Conservation (phyloP, 2,888 invertebrate genomes). For the Clivina fossor region DNA sequence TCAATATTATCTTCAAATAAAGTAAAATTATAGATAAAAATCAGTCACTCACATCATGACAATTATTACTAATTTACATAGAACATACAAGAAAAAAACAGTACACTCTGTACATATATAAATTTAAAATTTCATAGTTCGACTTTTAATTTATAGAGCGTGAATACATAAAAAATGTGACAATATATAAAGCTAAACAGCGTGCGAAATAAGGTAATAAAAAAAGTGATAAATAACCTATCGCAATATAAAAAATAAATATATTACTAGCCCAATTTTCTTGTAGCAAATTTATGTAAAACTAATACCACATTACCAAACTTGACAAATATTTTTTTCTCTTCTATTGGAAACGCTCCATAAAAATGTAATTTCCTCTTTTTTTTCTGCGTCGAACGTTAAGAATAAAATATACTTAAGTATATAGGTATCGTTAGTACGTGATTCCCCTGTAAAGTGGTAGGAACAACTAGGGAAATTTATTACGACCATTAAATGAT, state of each 20-base stretch:
- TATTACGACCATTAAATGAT: neutral
- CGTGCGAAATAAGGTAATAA: neutral
- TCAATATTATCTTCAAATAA: too few species aligned
- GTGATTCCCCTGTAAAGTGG: too few species aligned
- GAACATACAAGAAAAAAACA: too few species aligned
- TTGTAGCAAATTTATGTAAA: neutral
- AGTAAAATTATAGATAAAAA: too few species aligned
- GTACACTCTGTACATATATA: too few species aligned
- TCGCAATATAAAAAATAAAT: neutral
- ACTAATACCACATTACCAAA: neutral
- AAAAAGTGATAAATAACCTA: neutral
- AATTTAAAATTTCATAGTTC: too few species aligned
- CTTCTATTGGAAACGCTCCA: neutral
- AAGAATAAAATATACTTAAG: constrained; percentile 1
- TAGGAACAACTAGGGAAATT: neutral
- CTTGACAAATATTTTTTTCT: neutral
- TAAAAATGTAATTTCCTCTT: constrained; percentile 1
- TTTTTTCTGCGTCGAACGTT: neutral
- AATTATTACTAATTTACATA: too few species aligned
- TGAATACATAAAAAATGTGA: too few species aligned
- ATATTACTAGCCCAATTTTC: too few species aligned
- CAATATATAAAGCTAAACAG: neutral
- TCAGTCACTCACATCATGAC: too few species aligned
- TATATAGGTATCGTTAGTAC: too few species aligned
- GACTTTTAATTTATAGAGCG: too few species aligned